Percentiles rank a stretch among this genome's conserved stretches.
phyloP scores from a whole-genome alignment of 2,888 invertebrate species.

The Ecliptopera silaceata region DNA sequence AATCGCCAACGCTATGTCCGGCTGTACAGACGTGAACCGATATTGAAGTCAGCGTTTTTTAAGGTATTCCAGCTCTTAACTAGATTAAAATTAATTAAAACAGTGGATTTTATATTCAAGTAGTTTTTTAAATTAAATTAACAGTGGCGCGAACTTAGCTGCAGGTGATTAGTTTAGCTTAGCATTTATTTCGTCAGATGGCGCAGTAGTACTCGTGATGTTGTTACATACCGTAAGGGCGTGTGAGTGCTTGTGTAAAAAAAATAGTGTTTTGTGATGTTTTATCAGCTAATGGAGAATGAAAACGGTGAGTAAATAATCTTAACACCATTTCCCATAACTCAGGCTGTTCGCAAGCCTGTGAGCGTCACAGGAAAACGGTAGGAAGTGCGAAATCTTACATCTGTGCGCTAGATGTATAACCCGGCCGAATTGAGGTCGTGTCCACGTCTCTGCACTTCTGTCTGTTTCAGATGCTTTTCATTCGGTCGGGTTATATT shows the following conservation, averaged over 20 bases:
- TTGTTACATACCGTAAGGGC: slow-evolving; percentile 79
- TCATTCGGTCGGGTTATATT: slow-evolving; percentile 62
- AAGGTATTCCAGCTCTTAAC: neutral
- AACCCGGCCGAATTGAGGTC: slow-evolving; percentile 70
- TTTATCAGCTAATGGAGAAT: slow-evolving; percentile 66
- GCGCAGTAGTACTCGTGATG: slow-evolving; percentile 80
- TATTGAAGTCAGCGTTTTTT: slow-evolving; percentile 1
- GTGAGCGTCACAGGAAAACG: slow-evolving; percentile 60
- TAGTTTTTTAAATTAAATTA: slow-evolving; percentile 56
- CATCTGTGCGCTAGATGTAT: slow-evolving; percentile 77
- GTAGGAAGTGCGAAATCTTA: slow-evolving; percentile 69
- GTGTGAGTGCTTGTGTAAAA: slow-evolving; percentile 81
- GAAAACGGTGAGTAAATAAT: slow-evolving; percentile 69
- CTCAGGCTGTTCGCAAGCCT: slow-evolving; percentile 44
- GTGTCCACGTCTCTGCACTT: slow-evolving; percentile 53
- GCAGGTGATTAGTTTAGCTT: slow-evolving; percentile 57
- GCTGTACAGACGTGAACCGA: neutral
- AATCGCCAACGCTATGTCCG: slow-evolving; percentile 9
- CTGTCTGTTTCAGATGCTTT: slow-evolving; percentile 52
- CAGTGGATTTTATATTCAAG: neutral
- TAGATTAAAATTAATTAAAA: neutral
- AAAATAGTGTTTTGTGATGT: slow-evolving; percentile 78
- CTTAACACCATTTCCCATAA: slow-evolving; percentile 43
- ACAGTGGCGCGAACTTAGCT: slow-evolving; percentile 39
- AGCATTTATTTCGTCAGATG: slow-evolving; percentile 67